Conservation (phyloP, 2,888 invertebrate genomes). For the Xestobium rufovillosum region DNA sequence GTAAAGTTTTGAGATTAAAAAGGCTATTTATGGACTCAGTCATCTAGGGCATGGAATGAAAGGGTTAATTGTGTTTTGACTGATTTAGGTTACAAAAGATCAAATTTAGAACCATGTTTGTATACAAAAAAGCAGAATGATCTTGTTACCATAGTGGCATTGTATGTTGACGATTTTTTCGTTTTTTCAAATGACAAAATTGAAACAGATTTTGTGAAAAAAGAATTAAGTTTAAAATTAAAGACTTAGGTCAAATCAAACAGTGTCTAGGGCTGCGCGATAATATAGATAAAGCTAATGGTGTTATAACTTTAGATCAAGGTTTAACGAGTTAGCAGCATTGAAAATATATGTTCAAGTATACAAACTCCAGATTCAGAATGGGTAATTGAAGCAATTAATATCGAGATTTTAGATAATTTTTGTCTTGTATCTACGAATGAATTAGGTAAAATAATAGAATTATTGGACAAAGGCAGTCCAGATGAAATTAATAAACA, state of each 20-base stretch:
- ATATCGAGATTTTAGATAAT: too few relatives aligned
- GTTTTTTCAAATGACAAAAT: constrained; percentile 13
- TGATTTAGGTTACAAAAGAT: constrained; percentile 13
- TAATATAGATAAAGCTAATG: constrained; percentile 3
- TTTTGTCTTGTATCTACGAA: too few relatives aligned
- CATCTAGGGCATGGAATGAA: constrained; percentile 19
- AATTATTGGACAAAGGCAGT: too few relatives aligned
- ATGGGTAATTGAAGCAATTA: too few relatives aligned
- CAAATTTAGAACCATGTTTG: too few relatives aligned
- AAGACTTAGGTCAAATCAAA: constrained; percentile 10
- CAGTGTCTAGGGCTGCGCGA: constrained; percentile 8
- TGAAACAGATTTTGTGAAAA: constrained; percentile 5
- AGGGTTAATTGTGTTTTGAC: constrained; percentile 12
- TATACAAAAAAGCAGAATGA: constrained; percentile 11
- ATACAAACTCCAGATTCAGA: too few relatives aligned
- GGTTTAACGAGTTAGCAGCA: too few relatives aligned
- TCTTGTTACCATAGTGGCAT: constrained; percentile 9
- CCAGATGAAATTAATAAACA: too few relatives aligned
- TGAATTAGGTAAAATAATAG: too few relatives aligned
- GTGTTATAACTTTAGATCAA: constrained; percentile 16
- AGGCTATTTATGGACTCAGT: constrained; percentile 20
- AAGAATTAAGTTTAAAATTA: constrained; percentile 8
- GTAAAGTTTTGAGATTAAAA: constrained; percentile 19
- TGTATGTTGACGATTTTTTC: too few relatives aligned
- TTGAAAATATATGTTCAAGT: too few relatives aligned